These are phyloP conservation scores for Chamaea fasciata DNA, from an alignment of 2,113 vertebrate genomes.

Conservation along the genomic window DNA sequence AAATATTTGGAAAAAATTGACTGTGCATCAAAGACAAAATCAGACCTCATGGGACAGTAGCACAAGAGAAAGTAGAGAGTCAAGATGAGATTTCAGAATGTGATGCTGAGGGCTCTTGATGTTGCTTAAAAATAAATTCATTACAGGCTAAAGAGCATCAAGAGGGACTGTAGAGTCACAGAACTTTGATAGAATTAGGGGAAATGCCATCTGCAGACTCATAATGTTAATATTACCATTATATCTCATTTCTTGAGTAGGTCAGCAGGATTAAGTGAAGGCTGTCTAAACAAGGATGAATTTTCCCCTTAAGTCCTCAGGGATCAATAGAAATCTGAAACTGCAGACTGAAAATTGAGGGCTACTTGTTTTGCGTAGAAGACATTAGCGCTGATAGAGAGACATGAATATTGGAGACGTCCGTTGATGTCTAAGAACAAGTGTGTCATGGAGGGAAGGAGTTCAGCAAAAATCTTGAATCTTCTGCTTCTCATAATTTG, in stretches of 20 bases:
- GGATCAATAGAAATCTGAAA: neutral
- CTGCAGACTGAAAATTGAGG: neutral
- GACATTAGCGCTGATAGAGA: neutral
- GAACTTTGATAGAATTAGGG: neutral
- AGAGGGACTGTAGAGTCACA: neutral
- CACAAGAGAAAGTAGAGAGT: neutral
- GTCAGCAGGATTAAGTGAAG: neutral
- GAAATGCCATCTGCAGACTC: neutral
- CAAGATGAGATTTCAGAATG: neutral
- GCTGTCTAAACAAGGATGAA: neutral
- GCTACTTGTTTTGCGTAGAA: neutral
- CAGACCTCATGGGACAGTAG: neutral
- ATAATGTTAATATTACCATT: neutral
- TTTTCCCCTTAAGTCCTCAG: neutral
- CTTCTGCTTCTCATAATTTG: neutral
- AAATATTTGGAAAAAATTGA: neutral
- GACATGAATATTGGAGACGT: neutral
- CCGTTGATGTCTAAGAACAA: neutral
- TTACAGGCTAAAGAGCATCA: neutral
- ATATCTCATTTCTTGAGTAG: neutral
- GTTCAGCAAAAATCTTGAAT: neutral
- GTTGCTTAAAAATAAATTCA: neutral
- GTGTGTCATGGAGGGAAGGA: neutral
- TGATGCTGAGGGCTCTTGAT: neutral
- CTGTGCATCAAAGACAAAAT: neutral